Percentiles rank a stretch among this genome's conserved stretches.
phyloP scores from a whole-genome alignment of 2,113 vertebrate genomes.

The Marcusenius ussheri region DNA sequence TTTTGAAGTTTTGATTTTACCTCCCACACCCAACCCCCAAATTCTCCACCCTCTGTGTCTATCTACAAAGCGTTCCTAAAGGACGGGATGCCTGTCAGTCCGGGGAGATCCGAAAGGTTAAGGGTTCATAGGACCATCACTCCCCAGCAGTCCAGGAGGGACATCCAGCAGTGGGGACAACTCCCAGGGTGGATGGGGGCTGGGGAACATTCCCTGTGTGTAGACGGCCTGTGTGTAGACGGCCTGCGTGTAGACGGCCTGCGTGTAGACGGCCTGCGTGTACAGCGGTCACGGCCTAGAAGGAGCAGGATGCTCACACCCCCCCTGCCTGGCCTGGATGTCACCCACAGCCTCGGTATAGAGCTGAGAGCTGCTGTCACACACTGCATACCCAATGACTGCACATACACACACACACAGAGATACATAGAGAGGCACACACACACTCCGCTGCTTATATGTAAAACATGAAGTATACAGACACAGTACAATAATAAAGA shows the following conservation, averaged over 20 bases:
- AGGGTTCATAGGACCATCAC: not conserved
- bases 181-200: not conserved
- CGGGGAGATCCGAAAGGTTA: not conserved
- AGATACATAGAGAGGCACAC: not conserved
- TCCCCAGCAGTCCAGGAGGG: too few species aligned
- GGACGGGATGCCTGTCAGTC: not conserved
- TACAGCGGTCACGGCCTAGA: not conserved
- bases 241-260: too few species aligned
- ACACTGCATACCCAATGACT: slow-evolving; percentile 1
- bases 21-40: not conserved
- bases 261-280: not conserved
- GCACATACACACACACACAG: not conserved
- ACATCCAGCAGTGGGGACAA: too few species aligned
- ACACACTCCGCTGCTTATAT: not conserved
- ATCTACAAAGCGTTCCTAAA: not conserved
- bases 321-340: not conserved
- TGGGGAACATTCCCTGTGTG: not conserved
- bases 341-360: not conserved
- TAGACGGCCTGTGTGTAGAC: not conserved
- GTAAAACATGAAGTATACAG: not conserved
- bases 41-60: not conserved
- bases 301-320: not conserved
- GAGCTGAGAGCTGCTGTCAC: slow-evolving; percentile 13
- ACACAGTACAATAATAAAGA: not conserved
- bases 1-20: slow-evolving; percentile 2